Evolutionary conservation across 2,113 vertebrate genomes (phyloP).

Genomic region (Psittacara wagleri): DNA sequence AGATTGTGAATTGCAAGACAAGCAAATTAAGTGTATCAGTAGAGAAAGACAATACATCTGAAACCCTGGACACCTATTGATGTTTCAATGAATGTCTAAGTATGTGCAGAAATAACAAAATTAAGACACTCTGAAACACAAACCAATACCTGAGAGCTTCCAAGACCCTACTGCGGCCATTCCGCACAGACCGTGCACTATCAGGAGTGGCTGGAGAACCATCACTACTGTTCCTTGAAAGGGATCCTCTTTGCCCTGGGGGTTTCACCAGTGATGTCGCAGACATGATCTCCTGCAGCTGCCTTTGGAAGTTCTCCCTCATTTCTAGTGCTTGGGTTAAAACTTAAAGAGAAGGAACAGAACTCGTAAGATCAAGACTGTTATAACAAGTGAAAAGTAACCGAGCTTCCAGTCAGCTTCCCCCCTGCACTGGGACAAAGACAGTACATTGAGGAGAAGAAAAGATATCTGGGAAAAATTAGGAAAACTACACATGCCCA

Average conservation of each 20-base stretch:
- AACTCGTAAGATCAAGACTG: neutral
- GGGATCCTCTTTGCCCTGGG: constrained; percentile 78
- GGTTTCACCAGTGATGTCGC: constrained; percentile 86
- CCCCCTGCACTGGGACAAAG: neutral
- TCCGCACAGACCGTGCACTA: constrained; percentile 70
- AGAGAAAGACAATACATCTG: neutral
- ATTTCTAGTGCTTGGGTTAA: constrained; percentile 90
- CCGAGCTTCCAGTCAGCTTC: neutral
- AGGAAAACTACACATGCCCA: accelerated
- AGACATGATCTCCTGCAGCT: constrained; percentile 97
- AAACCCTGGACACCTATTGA: neutral
- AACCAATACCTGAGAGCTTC: constrained; percentile 87
- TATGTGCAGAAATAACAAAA: neutral
- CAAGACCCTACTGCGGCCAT: constrained; percentile 83
- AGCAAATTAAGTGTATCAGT: neutral
- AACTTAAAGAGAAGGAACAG: constrained; percentile 56
- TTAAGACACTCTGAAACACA: neutral
- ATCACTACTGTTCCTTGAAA: constrained; percentile 75
- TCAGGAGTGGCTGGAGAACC: constrained; percentile 81
- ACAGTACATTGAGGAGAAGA: neutral
- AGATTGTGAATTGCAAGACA: neutral
- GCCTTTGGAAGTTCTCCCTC: constrained; percentile 91
- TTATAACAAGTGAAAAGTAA: neutral
- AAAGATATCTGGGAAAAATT: neutral
- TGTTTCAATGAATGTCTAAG: neutral